A percentile compares a stretch with the other conserved stretches of the same genome.
These are phyloP conservation scores for Ceratosolen fusciceps DNA, from an alignment of 1,140 invertebrate genomes.

Conservation along the genomic window DNA sequence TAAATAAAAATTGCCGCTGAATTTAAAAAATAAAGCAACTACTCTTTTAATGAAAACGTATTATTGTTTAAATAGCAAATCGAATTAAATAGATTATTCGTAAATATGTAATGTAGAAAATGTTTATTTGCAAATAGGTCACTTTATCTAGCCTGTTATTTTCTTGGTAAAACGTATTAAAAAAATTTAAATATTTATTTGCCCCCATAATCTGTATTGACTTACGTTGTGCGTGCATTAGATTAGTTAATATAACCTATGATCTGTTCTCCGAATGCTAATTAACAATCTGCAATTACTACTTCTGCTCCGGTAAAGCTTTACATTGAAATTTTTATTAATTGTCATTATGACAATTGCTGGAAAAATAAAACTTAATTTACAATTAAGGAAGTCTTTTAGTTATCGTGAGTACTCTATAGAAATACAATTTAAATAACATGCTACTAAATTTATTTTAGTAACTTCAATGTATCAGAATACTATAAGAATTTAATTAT, in stretches of 20 bases:
- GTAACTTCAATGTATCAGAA: background rate
- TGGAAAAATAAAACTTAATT: slow-evolving; percentile 14
- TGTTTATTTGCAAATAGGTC: too few relatives aligned
- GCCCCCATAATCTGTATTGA: background rate
- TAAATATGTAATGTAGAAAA: too few relatives aligned
- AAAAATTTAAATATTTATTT: background rate
- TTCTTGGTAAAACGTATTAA: background rate
- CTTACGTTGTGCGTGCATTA: background rate
- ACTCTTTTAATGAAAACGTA: background rate
- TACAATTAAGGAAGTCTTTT: slow-evolving; percentile 33
- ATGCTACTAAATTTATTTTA: background rate
- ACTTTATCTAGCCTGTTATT: background rate
- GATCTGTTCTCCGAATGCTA: too few relatives aligned
- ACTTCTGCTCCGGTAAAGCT: too few relatives aligned
- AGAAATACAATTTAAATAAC: background rate
- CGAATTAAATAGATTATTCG: too few relatives aligned
- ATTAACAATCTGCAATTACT: too few relatives aligned
- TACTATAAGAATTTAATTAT: background rate
- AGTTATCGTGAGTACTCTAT: slow-evolving; percentile 36
- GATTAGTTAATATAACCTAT: too few relatives aligned
- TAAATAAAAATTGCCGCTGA: background rate
- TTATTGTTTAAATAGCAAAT: background rate
- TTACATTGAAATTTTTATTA: too few relatives aligned
- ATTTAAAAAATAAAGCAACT: background rate
- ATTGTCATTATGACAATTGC: slow-evolving; percentile 36